A percentile compares a stretch with the other conserved stretches of the same genome.
Conservation (phyloP, 2,797 vertebrate genomes). For the Percopsis omiscomaycus region DNA sequence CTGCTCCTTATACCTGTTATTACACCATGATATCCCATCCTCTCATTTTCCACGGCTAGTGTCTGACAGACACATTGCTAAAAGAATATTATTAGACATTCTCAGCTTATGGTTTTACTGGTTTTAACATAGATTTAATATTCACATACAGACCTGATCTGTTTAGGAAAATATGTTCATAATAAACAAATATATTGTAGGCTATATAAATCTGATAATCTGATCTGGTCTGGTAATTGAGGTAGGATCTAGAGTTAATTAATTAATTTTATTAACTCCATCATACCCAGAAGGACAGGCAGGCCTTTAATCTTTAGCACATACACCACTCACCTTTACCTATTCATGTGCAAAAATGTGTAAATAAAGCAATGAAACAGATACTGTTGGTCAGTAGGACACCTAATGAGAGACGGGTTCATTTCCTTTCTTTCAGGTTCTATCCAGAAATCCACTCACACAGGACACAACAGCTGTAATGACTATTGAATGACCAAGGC, state of each 20-base stretch:
- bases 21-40: slow-evolving; percentile 19
- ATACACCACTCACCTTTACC: background rate
- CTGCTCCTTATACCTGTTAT: slow-evolving; percentile 54
- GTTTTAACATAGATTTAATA: background rate
- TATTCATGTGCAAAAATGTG: slow-evolving; percentile 38
- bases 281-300: slow-evolving; percentile 21
- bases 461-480: slow-evolving; percentile 29
- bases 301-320: background rate
- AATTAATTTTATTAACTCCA: background rate
- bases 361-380: slow-evolving; percentile 51
- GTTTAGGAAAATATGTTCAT: too few relatives aligned
- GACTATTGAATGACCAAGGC: slow-evolving; percentile 33
- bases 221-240: too few relatives aligned
- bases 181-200: too few relatives aligned
- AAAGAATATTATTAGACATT: background rate
- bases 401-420: slow-evolving; percentile 50
- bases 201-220: too few relatives aligned
- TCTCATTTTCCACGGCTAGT: slow-evolving; percentile 25
- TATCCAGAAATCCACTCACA: slow-evolving; percentile 36
- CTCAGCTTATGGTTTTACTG: background rate
- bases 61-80: slow-evolving; percentile 1
- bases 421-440: slow-evolving; percentile 42
- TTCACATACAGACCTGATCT: too few relatives aligned
- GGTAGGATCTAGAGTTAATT: too few relatives aligned
- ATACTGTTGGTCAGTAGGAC: slow-evolving; percentile 47